These are phyloP conservation scores for Paedocypris sp. DNA, from an alignment of 2,113 vertebrate genomes.

Conservation along the genomic window DNA sequence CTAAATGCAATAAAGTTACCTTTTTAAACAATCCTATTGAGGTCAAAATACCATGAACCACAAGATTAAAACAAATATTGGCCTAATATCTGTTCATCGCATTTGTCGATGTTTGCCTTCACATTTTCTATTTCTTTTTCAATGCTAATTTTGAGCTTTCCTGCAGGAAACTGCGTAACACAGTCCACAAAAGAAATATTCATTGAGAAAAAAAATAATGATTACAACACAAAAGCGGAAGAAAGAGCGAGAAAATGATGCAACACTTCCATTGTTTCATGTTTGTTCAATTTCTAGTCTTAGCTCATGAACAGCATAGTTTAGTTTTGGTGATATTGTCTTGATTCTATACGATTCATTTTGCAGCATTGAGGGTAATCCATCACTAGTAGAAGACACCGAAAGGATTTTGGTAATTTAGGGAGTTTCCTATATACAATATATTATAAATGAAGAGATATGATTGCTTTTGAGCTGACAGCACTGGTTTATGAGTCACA, in stretches of 20 bases:
- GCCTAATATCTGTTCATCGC: too few species aligned
- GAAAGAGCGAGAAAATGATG: background rate
- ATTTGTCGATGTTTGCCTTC: background rate
- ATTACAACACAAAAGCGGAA: slow-evolving; percentile 6
- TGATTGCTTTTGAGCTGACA: slow-evolving; percentile 15
- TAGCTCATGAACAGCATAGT: background rate
- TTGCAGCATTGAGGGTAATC: too few species aligned
- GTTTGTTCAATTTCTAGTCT: background rate
- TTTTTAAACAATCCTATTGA: background rate
- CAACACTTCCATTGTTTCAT: background rate
- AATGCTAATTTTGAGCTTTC: background rate
- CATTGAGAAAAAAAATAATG: background rate
- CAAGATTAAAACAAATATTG: background rate
- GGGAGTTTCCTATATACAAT: too few species aligned
- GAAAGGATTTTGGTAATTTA: too few species aligned
- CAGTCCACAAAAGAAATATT: background rate
- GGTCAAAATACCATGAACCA: background rate
- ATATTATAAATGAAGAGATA: too few species aligned
- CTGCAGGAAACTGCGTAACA: background rate
- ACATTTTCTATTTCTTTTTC: background rate
- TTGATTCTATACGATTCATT: too few species aligned
- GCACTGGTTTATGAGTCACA: background rate
- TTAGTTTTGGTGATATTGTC: background rate
- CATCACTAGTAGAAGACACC: too few species aligned
- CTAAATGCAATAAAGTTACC: background rate